Percentiles rank a stretch among this genome's conserved stretches.
Conservation (phyloP, 2,113 vertebrate genomes). For the Mesitornis unicolor region DNA sequence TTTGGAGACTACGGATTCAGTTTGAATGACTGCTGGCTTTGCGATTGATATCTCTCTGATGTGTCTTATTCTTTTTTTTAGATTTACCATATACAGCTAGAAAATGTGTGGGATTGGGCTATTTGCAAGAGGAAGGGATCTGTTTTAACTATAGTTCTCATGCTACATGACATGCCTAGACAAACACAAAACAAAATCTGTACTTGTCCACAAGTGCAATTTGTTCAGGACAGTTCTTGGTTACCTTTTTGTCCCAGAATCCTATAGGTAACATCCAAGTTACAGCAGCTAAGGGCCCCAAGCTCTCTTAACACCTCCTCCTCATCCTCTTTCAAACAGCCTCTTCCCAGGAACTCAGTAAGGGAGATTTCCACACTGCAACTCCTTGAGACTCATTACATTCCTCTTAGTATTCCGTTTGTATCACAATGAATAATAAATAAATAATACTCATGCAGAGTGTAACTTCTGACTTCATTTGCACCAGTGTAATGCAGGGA, state of each 20-base stretch:
- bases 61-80: neutral
- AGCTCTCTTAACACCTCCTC: neutral
- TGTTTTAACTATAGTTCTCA: neutral
- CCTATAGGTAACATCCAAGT: neutral
- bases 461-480: neutral
- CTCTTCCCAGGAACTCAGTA: neutral
- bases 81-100: neutral
- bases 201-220: neutral
- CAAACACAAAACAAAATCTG: neutral
- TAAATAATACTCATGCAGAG: neutral
- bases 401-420: neutral
- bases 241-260: neutral
- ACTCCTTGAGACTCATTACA: neutral
- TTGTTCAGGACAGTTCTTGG: neutral
- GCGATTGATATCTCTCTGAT: neutral
- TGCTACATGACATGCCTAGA: neutral
- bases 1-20: neutral
- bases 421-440: neutral
- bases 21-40: neutral
- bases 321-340: neutral
- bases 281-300: neutral
- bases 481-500: neutral
- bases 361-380: neutral
- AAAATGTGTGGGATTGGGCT: neutral
- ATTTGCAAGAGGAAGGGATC: neutral